A percentile compares a stretch with the other conserved stretches of the same genome.
phyloP scores from a whole-genome alignment of 2,113 vertebrate genomes.

The Actinemys pallida region DNA sequence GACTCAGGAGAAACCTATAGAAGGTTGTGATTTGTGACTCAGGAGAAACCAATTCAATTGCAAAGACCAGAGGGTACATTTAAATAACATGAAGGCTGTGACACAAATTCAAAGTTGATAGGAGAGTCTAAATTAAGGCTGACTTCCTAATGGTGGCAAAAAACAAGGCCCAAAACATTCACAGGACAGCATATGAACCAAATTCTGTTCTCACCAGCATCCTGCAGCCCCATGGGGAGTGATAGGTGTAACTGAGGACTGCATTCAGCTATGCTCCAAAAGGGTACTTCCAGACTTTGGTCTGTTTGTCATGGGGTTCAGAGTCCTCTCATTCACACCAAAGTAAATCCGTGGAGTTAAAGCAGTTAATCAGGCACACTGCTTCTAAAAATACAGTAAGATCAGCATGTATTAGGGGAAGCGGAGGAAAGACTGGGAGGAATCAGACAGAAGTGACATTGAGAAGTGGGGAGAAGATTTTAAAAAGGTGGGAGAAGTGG shows the following conservation, averaged over 20 bases:
- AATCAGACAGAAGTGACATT: not conserved
- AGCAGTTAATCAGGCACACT: not conserved
- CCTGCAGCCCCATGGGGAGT: not conserved
- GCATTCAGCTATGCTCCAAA: not conserved
- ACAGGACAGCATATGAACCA: not conserved
- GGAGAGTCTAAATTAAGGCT: not conserved
- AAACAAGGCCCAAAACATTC: not conserved
- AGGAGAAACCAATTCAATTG: not conserved
- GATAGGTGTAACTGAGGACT: not conserved
- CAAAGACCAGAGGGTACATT: not conserved
- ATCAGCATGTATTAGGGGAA: not conserved
- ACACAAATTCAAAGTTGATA: not conserved
- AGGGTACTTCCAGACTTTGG: not conserved
- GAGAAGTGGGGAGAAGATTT: not conserved
- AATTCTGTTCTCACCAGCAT: not conserved
- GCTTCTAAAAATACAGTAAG: not conserved
- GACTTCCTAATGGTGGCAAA: not conserved
- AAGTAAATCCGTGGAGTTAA: not conserved
- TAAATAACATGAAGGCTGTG: not conserved
- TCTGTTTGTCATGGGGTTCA: not conserved
- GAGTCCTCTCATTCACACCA: not conserved
- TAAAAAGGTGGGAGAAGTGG: not conserved
- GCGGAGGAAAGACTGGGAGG: not conserved
- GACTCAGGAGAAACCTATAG: not conserved
- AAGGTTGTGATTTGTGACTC: not conserved